A percentile compares a stretch with the other conserved stretches of the same genome.
phyloP scores from a whole-genome alignment of 2,113 vertebrate species.

The Microcebus tavaratra region DNA sequence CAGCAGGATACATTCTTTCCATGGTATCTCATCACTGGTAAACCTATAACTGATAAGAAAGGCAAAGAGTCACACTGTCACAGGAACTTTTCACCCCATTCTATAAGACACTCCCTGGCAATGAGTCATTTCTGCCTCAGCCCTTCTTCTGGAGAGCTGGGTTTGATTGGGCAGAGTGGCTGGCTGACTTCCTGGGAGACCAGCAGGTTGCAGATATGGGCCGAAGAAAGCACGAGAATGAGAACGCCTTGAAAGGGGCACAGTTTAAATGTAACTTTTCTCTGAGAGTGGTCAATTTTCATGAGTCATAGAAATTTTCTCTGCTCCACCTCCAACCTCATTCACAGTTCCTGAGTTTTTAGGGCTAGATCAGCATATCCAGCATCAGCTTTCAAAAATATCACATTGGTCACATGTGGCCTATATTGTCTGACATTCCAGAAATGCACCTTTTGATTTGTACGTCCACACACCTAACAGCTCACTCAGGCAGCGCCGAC shows the following conservation, averaged over 20 bases:
- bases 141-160: neutral
- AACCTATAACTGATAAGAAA: neutral
- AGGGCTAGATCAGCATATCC: neutral
- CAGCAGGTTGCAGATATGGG: neutral
- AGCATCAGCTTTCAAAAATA: neutral
- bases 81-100: neutral
- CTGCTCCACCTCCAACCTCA: neutral
- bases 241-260: fast-evolving
- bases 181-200: neutral
- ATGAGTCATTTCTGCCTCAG: neutral
- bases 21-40: neutral
- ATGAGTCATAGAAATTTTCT: neutral
- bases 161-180: neutral
- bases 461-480: neutral
- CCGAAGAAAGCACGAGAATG: fast-evolving
- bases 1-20: neutral
- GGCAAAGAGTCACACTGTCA: neutral
- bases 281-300: neutral
- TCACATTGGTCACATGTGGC: neutral
- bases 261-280: neutral
- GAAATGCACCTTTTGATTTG: neutral
- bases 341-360: neutral
- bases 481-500: neutral
- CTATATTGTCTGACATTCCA: neutral
- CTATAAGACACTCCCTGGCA: neutral